phyloP scores from a whole-genome alignment of 2,797 vertebrate genomes.

The Schizopygopsis pylzovi region DNA sequence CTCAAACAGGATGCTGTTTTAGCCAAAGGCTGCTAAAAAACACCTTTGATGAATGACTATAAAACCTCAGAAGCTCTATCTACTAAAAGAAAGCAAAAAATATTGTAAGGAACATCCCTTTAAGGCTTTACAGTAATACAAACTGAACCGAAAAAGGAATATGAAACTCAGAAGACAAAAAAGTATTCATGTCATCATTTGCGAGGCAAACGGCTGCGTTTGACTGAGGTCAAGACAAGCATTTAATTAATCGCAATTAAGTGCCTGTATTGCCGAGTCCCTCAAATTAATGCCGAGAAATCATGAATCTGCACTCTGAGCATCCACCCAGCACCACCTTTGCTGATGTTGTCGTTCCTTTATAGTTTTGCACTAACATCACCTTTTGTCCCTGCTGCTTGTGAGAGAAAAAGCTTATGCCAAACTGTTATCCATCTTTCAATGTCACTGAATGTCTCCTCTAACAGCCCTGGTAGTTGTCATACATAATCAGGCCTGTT shows the following conservation, averaged over 20 bases:
- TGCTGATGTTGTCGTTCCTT: slow-evolving; percentile 58
- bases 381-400: slow-evolving; percentile 56
- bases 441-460: slow-evolving; percentile 50
- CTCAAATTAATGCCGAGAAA: slow-evolving; percentile 40
- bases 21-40: slow-evolving; percentile 53
- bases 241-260: slow-evolving; percentile 54
- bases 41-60: slow-evolving; percentile 31
- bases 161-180: slow-evolving; percentile 22
- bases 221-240: slow-evolving; percentile 51
- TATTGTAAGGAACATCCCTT: slow-evolving; percentile 44
- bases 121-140: slow-evolving; percentile 43
- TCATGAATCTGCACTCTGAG: slow-evolving; percentile 59
- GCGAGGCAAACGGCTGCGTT: slow-evolving; percentile 40
- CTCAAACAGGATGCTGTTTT: slow-evolving; percentile 36
- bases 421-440: slow-evolving; percentile 53
- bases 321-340: slow-evolving; percentile 51
- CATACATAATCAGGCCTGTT: slow-evolving; percentile 39
- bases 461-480: slow-evolving; percentile 36
- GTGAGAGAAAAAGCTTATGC: slow-evolving; percentile 52
- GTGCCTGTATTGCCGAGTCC: slow-evolving; percentile 45
- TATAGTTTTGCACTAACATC: slow-evolving; percentile 55
- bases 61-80: slow-evolving; percentile 37
- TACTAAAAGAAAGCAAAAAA: slow-evolving; percentile 26
- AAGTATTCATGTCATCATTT: slow-evolving; percentile 37
- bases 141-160: slow-evolving; percentile 24